Conservation (phyloP, 2,888 invertebrate species). For the Trichogramma dendrolimi region DNA sequence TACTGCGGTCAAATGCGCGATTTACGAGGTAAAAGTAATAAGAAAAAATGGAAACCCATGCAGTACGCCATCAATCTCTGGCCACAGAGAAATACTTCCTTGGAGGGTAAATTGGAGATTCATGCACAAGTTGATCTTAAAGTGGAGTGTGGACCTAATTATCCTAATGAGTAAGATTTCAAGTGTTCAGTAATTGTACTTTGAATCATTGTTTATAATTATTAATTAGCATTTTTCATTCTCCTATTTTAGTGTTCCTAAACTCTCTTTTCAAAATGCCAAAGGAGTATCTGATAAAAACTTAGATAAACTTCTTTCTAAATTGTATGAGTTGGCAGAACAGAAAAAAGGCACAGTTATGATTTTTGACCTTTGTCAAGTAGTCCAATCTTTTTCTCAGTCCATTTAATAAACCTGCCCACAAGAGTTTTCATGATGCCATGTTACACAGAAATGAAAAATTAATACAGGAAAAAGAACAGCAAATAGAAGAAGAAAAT, state of each 20-base stretch:
- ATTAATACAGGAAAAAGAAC: conserved; percentile 62
- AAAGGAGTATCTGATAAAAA: conserved; percentile 74
- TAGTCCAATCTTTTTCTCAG: conserved; percentile 79
- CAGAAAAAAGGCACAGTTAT: conserved; percentile 73
- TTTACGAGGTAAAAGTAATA: conserved; percentile 54
- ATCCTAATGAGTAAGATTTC: conserved; percentile 73
- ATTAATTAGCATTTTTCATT: not conserved
- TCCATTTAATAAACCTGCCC: conserved; percentile 74
- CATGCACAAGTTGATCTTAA: conserved; percentile 73
- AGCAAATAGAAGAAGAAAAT: conserved; percentile 62
- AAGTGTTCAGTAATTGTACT: not conserved
- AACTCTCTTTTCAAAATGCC: conserved; percentile 67
- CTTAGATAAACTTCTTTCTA: conserved; percentile 59
- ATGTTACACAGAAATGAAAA: conserved; percentile 74
- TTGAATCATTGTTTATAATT: not conserved
- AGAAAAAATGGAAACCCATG: conserved; percentile 70
- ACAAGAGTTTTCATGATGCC: conserved; percentile 84
- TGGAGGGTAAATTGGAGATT: conserved; percentile 56
- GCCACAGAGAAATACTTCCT: conserved; percentile 71
- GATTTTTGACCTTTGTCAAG: conserved; percentile 78
- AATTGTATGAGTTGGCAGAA: conserved; percentile 60
- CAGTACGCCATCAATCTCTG: conserved; percentile 70
- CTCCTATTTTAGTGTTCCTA: conserved; percentile 60
- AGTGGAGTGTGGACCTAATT: conserved; percentile 69
- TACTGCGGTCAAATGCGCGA: conserved; percentile 70